Evolutionary conservation across 1,140 invertebrate genomes (phyloP).

Genomic region (Meloidogyne chitwoodi): DNA sequence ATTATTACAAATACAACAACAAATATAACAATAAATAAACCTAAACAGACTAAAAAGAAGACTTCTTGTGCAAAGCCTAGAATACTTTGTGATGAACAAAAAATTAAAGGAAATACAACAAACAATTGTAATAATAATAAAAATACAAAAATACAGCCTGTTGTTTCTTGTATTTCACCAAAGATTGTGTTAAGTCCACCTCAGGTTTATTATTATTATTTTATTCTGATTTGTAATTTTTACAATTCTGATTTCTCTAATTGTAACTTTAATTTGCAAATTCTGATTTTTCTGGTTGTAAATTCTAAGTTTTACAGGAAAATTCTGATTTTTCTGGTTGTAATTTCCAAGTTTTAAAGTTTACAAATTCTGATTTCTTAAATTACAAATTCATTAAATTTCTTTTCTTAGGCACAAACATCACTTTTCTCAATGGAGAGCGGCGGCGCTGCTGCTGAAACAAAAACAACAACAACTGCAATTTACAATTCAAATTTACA

Average conservation of each 20-base stretch:
- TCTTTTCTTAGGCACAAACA: neutral
- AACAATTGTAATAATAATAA: too few species aligned
- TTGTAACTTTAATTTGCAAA: too few species aligned
- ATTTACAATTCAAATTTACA: neutral
- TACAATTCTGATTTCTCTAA: too few species aligned
- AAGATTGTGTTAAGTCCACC: neutral
- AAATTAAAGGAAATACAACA: too few species aligned
- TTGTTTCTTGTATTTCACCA: neutral
- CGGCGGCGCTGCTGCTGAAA: neutral
- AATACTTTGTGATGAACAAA: neutral
- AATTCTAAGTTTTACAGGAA: too few species aligned
- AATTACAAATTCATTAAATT: neutral
- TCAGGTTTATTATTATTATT: neutral
- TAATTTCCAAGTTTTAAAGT: too few species aligned
- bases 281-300: too few species aligned
- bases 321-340: too few species aligned
- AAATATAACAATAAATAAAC: neutral
- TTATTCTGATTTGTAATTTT: too few species aligned
- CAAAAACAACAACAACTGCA: neutral
- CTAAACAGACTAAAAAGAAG: neutral
- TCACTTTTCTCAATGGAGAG: neutral
- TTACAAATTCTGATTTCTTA: too few species aligned
- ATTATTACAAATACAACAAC: neutral
- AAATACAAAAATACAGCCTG: neutral
- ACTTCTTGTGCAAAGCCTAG: neutral